Base-by-base conservation (phyloP, 2,888 invertebrate species). In the Taphrorychus bicolor region DNA sequence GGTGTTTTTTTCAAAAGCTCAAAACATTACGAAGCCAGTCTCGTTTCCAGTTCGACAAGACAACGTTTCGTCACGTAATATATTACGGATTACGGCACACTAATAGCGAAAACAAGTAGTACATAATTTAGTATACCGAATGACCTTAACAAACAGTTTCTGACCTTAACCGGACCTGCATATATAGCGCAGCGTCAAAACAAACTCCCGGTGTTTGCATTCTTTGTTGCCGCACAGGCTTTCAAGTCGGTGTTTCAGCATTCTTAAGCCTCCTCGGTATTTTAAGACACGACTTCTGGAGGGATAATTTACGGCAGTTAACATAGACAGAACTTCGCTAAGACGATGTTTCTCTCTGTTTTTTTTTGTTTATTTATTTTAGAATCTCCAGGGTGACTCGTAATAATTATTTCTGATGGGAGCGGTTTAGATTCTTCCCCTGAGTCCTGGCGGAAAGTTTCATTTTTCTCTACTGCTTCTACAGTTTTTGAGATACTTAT, bases 141-240 rank as follows among this genome's bases (percentile, higher is more conserved):
- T 32, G 32, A 32, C 32, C 32, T 32, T 32, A 32, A 32, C 32
- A 32, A 32, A 32, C 32, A 48, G 48, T 19, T 17, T 48, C 19
- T 53, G 60, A 53, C 60, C 60, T 60, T 53, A 41, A n/a, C 19
- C 51, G 59, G 61, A 18, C 32, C 49, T 21, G 58, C 23, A 17
- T 59, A 48, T 59, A 32, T 9, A 5, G 32, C 19, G 16, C 14
- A 56, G 21, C 65, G 59, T 59, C 61, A 66, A 54, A 66, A 66
- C 61, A 61, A 63, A 63, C 67, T 66, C 60, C 66, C 23, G 40
- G 70, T 66, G 59, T 70, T 70, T 62, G 66, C 66, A 66, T 70
- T 70, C 66, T 57, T 56, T 45, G 48, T 54, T 58, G 58, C 54
- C 51, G 22, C 51, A 42, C 23, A 24, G 56, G 60, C 51, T 54